These are phyloP conservation scores for Fragum whitleyi DNA, from an alignment of 2,888 invertebrate genomes.

Conservation along the genomic window DNA sequence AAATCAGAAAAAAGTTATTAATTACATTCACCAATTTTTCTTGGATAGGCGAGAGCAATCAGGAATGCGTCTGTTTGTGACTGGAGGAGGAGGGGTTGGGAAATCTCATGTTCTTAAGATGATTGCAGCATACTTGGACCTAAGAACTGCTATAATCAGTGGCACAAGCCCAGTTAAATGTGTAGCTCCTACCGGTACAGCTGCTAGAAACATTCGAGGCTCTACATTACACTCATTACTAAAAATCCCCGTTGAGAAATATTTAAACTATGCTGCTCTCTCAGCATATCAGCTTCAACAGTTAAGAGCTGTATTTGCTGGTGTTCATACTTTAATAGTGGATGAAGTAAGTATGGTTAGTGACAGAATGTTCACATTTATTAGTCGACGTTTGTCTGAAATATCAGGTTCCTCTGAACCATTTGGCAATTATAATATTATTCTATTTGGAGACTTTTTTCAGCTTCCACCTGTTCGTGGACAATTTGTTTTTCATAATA, in stretches of 20 bases:
- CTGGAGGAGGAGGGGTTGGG: constrained; percentile 52
- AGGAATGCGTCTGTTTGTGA: constrained; percentile 27
- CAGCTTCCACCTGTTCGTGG: constrained; percentile 43
- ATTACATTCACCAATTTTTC: constrained; percentile 23
- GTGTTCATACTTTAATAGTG: constrained; percentile 51
- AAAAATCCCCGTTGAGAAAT: constrained; percentile 46
- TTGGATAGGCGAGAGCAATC: no score
- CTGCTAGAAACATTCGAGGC: constrained; percentile 50
- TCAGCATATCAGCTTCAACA: constrained; percentile 18
- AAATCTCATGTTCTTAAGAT: constrained; percentile 38
- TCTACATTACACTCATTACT: constrained; percentile 51
- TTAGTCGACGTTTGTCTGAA: constrained; percentile 42
- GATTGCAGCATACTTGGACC: constrained; percentile 30
- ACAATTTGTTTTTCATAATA: constrained; percentile 34
- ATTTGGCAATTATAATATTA: constrained; percentile 54
- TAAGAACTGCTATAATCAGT: constrained; percentile 16
- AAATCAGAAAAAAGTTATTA: constrained; percentile 16
- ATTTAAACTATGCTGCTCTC: constrained; percentile 36
- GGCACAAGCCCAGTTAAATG: constrained; percentile 39
- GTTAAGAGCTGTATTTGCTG: constrained; percentile 36
- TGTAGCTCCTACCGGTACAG: constrained; percentile 55
- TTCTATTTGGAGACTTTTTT: constrained; percentile 54
- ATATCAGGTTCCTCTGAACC: constrained; percentile 29
- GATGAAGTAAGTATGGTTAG: constrained; percentile 65
- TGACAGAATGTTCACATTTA: constrained; percentile 46